Evolutionary conservation across 2,113 vertebrate genomes (phyloP), one percentile per base, ranked within the genome.

Genomic region (Saguinus midas): DNA sequence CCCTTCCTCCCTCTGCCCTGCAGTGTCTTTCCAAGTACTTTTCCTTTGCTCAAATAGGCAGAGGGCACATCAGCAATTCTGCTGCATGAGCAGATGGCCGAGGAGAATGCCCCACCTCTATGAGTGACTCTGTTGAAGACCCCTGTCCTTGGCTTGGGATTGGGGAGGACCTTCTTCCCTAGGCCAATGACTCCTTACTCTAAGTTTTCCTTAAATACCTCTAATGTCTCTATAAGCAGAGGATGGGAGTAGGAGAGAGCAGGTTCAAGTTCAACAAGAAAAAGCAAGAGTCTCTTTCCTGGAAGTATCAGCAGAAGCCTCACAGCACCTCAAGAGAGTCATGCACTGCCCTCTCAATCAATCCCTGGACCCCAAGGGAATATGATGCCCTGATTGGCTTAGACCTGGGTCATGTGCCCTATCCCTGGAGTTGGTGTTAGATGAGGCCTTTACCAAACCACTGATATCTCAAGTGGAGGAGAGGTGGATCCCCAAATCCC

Each of bases 291-390:
- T 61, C 29, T 84, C 70, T n/a, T 43, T 58, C 29, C 68, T 29
- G 4, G 43, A 43, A 73, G 9, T 78, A 75, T 50, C 45, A 72
- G 55, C 1, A 6, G 5, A 81, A 81, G 18, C 25, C 43, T 48
- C 12, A 0, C 0, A 0, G 4, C 23, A 27, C 1, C 27, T 45
- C 5, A 2, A 40, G 0, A 29, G 73, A 64, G 21, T 75, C 35
- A 1, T 5, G 12, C 1, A 2, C 2, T 3, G 37, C 8, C 37
- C 6, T 64, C 23, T 70, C 76, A 58, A 12, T 79, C 79, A 94
- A 21, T 48, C 92, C 48, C 21, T 6, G 23, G 32, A 20, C 21
- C 57, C 1, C 5, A 48, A 29, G 17, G 75, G 40, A 9, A 76
- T 23, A 16, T 0, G 14, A 25, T 0, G 0, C 23, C 45, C 64